Percentiles rank a stretch among this genome's conserved stretches.
These are phyloP conservation scores for Parus major DNA, from an alignment of 2,113 vertebrate species.

Conservation along the genomic window DNA sequence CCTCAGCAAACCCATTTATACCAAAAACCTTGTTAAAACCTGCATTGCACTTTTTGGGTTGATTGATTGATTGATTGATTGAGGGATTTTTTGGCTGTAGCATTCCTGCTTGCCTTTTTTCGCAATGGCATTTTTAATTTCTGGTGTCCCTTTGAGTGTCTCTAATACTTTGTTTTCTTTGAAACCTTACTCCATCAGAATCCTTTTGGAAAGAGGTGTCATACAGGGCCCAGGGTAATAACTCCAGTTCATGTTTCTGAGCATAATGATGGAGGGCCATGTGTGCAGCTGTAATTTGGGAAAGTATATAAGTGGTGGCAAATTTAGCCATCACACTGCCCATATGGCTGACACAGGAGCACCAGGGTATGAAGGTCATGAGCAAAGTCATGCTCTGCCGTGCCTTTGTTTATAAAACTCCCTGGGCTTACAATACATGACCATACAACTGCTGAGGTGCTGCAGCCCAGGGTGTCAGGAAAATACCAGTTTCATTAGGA, in stretches of 20 bases:
- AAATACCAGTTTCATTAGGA: conserved; percentile 75
- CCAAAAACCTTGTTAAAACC: background rate
- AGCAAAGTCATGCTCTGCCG: conserved; percentile 53
- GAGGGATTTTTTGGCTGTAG: accelerated
- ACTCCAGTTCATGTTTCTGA: background rate
- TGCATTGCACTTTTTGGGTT: background rate
- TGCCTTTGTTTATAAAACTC: conserved; percentile 66
- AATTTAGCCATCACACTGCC: conserved; percentile 61
- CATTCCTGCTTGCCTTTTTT: background rate
- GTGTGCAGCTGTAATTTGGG: background rate
- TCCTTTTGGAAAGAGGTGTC: background rate
- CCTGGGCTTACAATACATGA: conserved; percentile 52
- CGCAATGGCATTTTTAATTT: background rate
- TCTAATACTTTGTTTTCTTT: background rate
- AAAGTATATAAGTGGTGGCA: background rate
- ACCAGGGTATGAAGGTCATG: conserved; percentile 72
- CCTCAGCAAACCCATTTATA: background rate
- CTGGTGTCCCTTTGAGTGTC: background rate
- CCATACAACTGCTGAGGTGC: conserved; percentile 30
- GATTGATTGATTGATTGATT: background rate
- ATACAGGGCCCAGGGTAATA: background rate
- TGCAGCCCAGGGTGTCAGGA: conserved; percentile 58
- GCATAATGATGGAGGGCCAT: background rate
- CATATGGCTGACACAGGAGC: conserved; percentile 52
- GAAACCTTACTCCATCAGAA: background rate